Evolutionary conservation across 2,888 invertebrate genomes (phyloP), one percentile per base, ranked within the genome.

Genomic region (Zelleria hepariella): DNA sequence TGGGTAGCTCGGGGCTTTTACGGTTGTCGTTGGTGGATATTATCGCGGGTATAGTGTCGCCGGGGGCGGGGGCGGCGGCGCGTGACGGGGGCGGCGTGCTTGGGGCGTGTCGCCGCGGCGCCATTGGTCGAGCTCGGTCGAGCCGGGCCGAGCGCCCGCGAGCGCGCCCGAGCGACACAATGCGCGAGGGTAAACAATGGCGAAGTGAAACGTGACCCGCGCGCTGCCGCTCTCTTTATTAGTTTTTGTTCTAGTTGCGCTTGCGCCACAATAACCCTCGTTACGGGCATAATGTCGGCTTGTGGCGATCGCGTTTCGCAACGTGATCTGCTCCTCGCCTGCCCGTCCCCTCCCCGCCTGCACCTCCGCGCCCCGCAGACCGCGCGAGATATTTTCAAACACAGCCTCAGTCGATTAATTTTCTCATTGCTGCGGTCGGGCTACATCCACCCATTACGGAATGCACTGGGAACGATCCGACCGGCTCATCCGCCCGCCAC

Each of bases 131-230:
- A 58, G 58, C 18, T 5, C 53, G 42, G 60, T 54, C 53, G 60
- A 58, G 58, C 18, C 8, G 48, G 42, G 32, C 32, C 32, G 32
- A 42, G 32, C 32, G 32, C 32, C 32, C 32, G 8, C 32, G 32
- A 32, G 32, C 32, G 32, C 32, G 32, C 32, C 32, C 10, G 32
- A 42, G 32, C 32, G 32, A 10, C 32, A 15, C 32, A 60, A 58
- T 55, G 49, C 32, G 58, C 32, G 52, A 27, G 53, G 18, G 68
- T 67, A 68, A 75, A 78, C 77, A 78, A 79, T 75, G 67, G 68
- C 32, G 59, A 47, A 61, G 60, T 71, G 77, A 68, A 77, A 78
- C 74, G 73, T 76, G 77, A 78, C 70, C 77, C 69, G 61, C 51
- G 32, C 15, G 47, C n/a, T 47, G 47, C 66, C 63, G 66, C 64